Base-by-base conservation (phyloP, 2,113 vertebrate species). In the Leucopsar rothschildi region DNA sequence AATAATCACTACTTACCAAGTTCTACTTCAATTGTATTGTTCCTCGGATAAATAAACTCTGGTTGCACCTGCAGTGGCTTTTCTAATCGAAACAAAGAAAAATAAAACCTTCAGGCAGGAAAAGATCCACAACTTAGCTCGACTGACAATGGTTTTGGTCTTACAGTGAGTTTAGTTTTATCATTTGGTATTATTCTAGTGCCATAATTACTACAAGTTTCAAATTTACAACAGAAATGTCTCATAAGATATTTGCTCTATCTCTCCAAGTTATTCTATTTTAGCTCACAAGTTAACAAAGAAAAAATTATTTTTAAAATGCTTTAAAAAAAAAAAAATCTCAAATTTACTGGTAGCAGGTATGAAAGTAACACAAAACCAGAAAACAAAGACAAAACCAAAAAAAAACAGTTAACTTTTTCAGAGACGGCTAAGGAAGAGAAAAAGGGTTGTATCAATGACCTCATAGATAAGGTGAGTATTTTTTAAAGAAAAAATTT, bases 1-100 rank as follows among this genome's bases (percentile, higher is more conserved):
- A 33, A 68, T 33, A 89, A 22, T 29, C 27, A 53, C 27, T 60
- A 96, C 99, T 99, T 95, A 99, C 99, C 99, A 14, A 93, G 65
- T 11, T 90, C 63, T 44, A 97, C 98, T 97, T 98, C 98, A 88
- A 99, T 45, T 4, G 97, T 97, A 27, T 98, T 97, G 49, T 98
- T 98, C 25, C 64, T 79, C 0, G 99, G 99, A 85, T 98, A 97
- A 68, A 94, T 57, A 42, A 99, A 96, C 64, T 97, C 59, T 40
- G 98, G 98, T 37, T 11, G 69, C 5, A 29, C 4, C 5, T 20
- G 49, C 28, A 3, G 50, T n/a, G 50, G 66, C 52, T 69, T 15
- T 50, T 87, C 98, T 98, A 94, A 91, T 14, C 94, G 7, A 92
- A 94, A 85, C 2, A 76, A 92, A 82, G 21, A 52, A 88, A 90